Evolutionary conservation across 2,797 vertebrate species (phyloP).

Genomic region (Alectoris magna): DNA sequence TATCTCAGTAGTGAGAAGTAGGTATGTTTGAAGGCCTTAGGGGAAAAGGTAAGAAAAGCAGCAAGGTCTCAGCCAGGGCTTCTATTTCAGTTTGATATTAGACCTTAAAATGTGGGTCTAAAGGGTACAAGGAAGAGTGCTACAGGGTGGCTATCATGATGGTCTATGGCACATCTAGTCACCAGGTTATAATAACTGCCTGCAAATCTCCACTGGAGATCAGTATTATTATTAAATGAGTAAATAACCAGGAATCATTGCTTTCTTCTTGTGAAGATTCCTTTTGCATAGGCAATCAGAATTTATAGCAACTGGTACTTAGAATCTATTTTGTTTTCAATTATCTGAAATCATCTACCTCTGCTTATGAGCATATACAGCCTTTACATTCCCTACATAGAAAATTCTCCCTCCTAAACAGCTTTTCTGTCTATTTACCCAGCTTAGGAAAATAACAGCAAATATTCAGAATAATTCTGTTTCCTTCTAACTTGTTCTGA

Average conservation of each 20-base stretch:
- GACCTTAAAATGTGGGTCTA: background rate
- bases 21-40: background rate
- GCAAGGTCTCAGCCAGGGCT: background rate
- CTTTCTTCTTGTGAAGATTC: background rate
- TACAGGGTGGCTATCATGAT: background rate
- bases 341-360: background rate
- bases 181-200: background rate
- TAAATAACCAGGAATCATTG: background rate
- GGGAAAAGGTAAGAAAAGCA: background rate
- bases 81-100: background rate
- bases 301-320: background rate
- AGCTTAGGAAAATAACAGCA: background rate
- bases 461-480: background rate
- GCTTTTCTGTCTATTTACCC: background rate
- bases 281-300: background rate
- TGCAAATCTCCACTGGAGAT: background rate
- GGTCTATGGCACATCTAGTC: background rate
- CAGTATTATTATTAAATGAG: background rate
- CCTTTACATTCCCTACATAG: background rate
- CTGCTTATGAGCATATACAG: background rate
- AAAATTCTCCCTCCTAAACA: background rate
- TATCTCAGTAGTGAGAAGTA: background rate
- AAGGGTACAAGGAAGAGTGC: background rate
- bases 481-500: background rate
- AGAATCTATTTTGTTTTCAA: background rate